Evolutionary conservation across 2,797 vertebrate species (phyloP), one percentile per base, ranked within the genome.

Genomic region (Ara ararauna): DNA sequence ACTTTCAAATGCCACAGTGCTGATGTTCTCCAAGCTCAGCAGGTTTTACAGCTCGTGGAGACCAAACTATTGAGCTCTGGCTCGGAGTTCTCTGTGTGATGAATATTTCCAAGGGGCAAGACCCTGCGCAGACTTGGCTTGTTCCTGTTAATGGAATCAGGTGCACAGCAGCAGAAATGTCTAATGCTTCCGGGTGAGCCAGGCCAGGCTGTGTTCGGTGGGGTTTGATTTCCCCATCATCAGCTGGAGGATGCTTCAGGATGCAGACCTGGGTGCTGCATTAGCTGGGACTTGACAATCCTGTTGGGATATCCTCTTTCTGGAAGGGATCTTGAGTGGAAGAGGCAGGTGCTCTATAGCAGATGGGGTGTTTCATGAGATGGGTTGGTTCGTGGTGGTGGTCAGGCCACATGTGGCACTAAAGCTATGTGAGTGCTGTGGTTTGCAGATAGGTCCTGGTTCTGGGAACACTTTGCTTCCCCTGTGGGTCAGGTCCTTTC

Each of bases 1-100:
- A 9, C 7, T 66, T 75, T 18, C 2, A 4, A 18, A 5, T 26
- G 34, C 38, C 29, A 10, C 3, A 0, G 14, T 79, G 42, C 38
- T 62, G 36, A 24, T 65, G 14, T 36, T 72, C 62, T 81, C 53
- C 3, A 9, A 65, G 53, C 50, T 75, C 54, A 50, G 64, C 44
- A 64, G 84, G 13, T 80, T 70, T 80, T 67, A 16, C 27, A 5
- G 9, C 50, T 83, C 1, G 0, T 9, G n/a, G 50, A 87, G 53
- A 51, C 50, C 51, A 26, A 80, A 85, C 60, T 42, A 32, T 8
- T 19, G 29, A 87, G 22, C 48, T 85, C 30, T 65, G 40, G 20
- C 42, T 56, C 18, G 1, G 45, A 70, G 36, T 40, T 65, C 62
- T 84, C 13, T 2, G 1, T 10, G 4, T 19, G 45, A 73, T 85